Conservation (phyloP, 2,888 invertebrate genomes). For the Amphipoea lucens region DNA sequence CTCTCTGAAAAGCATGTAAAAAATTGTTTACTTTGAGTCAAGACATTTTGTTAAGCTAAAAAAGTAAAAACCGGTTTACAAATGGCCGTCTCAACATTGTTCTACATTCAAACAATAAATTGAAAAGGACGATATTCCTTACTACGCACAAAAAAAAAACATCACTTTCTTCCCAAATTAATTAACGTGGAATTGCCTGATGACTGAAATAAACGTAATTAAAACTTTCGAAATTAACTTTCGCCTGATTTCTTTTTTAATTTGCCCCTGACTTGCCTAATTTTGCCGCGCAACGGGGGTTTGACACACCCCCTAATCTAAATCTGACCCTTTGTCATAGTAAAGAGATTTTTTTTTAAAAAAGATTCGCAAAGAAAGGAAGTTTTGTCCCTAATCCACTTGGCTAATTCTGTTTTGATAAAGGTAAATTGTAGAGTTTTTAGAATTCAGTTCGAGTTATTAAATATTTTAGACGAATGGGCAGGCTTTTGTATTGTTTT, state of each 20-base stretch:
- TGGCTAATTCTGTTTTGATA: conserved; percentile 65
- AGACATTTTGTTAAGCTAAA: not conserved
- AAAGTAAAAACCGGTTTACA: not conserved
- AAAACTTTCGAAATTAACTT: conserved; percentile 89
- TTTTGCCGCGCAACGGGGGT: conserved; percentile 86
- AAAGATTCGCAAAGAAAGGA: conserved; percentile 65
- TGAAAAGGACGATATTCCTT: conserved; percentile 45
- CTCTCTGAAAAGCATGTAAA: not conserved
- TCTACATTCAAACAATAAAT: conserved; percentile 47
- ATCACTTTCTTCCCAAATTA: conserved; percentile 79
- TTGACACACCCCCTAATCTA: conserved; percentile 85
- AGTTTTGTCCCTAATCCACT: conserved; percentile 60
- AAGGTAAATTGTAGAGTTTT: conserved; percentile 62
- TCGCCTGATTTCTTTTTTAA: conserved; percentile 89
- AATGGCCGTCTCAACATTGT: conserved; percentile 11
- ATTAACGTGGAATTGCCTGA: conserved; percentile 84
- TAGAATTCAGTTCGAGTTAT: conserved; percentile 52
- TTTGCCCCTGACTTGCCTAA: conserved; percentile 86
- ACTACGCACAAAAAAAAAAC: conserved; percentile 62
- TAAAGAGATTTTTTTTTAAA: conserved; percentile 71
- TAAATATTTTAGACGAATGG: conserved; percentile 59
- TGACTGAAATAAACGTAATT: conserved; percentile 89
- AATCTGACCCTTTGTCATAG: conserved; percentile 82
- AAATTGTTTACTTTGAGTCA: not conserved
- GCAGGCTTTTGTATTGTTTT: conserved; percentile 5